phyloP scores from a whole-genome alignment of 2,797 vertebrate species.

The Eleutherodactylus coqui region DNA sequence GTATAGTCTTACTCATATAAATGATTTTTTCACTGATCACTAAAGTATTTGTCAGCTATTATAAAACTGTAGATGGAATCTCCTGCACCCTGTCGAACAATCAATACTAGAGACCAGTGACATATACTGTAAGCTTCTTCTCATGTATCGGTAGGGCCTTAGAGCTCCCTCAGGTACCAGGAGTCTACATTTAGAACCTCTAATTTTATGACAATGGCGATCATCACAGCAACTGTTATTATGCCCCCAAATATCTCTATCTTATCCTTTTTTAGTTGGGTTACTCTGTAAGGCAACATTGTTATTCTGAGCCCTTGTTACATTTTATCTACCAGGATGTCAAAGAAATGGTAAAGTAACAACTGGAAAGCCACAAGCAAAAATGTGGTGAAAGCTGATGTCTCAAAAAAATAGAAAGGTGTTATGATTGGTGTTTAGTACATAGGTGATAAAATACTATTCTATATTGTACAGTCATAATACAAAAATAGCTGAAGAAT shows the following conservation, averaged over 20 bases:
- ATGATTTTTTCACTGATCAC: not conserved
- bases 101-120: not conserved
- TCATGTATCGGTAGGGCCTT: not conserved
- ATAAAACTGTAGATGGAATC: too few relatives aligned
- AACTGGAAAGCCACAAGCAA: not conserved
- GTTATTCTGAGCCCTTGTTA: not conserved
- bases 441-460: conserved; percentile 23
- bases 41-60: too few relatives aligned
- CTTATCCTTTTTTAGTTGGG: not conserved
- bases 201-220: not conserved
- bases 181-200: not conserved
- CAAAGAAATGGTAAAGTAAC: too few relatives aligned
- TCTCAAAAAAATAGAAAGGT: not conserved
- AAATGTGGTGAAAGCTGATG: not conserved
- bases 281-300: not conserved
- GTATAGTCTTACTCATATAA: not conserved
- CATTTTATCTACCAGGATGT: not conserved
- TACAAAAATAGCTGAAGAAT: conserved; percentile 31
- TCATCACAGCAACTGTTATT: not conserved
- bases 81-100: too few relatives aligned
- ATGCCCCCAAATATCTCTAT: not conserved
- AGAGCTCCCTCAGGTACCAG: not conserved
- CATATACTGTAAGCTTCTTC: not conserved
- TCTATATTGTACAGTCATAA: conserved; percentile 47
- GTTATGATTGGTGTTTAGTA: conserved; percentile 4